Evolutionary conservation across 2,797 vertebrate species (phyloP).

Genomic region (Clamator glandarius): DNA sequence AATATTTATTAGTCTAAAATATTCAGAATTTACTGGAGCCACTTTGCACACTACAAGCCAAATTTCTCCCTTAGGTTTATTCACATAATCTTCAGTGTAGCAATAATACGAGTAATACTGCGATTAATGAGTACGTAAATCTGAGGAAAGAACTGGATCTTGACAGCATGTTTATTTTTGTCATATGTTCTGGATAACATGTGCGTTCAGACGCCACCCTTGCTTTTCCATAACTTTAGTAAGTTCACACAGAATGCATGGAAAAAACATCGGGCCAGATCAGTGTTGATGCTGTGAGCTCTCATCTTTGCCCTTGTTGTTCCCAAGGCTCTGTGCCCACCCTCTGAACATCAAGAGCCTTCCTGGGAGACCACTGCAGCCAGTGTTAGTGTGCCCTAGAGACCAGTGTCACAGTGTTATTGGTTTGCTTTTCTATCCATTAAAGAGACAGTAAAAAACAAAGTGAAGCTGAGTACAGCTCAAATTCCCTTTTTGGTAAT

Average conservation of each 20-base stretch:
- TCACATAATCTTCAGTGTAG: constrained; percentile 29
- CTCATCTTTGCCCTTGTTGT: background rate
- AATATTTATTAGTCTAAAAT: constrained; percentile 62
- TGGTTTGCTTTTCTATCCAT: background rate
- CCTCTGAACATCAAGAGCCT: background rate
- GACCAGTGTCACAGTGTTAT: background rate
- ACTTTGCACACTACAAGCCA: background rate
- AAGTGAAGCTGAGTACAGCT: background rate
- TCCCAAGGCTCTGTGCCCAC: background rate
- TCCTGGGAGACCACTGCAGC: background rate
- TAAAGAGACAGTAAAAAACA: background rate
- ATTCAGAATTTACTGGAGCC: constrained; percentile 47
- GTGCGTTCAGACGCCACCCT: background rate
- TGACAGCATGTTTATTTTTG: background rate
- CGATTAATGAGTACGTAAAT: background rate
- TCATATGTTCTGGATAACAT: background rate
- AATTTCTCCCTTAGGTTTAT: constrained; percentile 43
- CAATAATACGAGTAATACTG: background rate
- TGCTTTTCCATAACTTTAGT: background rate
- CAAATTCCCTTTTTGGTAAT: background rate
- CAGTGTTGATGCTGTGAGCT: background rate
- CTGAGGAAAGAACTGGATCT: background rate
- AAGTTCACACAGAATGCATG: background rate
- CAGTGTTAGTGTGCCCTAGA: background rate
- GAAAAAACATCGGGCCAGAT: background rate